phyloP scores from a whole-genome alignment of 1,140 invertebrate species.

The Wiebesia pumilae region DNA sequence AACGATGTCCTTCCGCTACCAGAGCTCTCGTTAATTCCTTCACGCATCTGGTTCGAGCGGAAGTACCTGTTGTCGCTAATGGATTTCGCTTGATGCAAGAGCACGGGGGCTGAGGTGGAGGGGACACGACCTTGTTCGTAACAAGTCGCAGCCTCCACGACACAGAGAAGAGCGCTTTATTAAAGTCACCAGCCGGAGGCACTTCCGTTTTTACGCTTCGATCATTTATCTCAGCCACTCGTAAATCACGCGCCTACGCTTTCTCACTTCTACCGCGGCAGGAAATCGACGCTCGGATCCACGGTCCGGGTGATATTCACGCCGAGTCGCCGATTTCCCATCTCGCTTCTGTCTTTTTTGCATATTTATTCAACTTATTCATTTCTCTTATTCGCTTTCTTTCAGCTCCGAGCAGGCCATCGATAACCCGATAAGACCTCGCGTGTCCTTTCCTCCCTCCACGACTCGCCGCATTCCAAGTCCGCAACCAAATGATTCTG shows the following conservation, averaged over 20 bases:
- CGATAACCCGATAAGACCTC: not conserved
- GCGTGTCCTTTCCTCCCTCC: not conserved
- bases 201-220: slow-evolving; percentile 45
- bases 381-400: too few species aligned
- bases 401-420: not conserved
- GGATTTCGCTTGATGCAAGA: not conserved
- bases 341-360: not conserved
- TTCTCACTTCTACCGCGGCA: too few species aligned
- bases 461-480: too few species aligned
- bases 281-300: too few species aligned
- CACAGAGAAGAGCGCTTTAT: not conserved
- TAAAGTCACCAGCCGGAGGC: not conserved
- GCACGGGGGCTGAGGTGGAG: too few species aligned
- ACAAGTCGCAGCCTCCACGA: not conserved
- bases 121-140: slow-evolving; percentile 25
- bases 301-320: not conserved
- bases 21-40: too few species aligned
- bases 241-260: not conserved
- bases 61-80: slow-evolving; percentile 6
- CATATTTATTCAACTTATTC: not conserved
- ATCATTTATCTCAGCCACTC: slow-evolving; percentile 30
- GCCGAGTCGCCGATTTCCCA: not conserved
- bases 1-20: not conserved
- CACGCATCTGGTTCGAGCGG: not conserved
- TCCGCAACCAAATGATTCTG: not conserved